Conservation (phyloP, 2,888 invertebrate species). For the Clitarchus hookeri region DNA sequence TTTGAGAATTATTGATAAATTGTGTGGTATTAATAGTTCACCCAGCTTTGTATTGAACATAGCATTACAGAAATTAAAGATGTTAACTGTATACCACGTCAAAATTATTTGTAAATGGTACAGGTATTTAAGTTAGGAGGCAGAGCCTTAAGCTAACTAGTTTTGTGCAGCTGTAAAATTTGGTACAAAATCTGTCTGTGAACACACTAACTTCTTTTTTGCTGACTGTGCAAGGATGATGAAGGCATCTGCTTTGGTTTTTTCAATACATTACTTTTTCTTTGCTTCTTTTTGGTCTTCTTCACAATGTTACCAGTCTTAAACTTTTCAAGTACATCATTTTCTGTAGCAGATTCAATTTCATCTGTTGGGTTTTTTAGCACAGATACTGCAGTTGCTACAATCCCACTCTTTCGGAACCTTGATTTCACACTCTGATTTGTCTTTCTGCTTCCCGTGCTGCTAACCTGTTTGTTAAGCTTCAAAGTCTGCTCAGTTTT, state of each 20-base stretch:
- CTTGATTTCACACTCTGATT: conserved; percentile 54
- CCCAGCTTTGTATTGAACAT: too few relatives aligned
- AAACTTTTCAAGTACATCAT: background rate
- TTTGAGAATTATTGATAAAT: too few relatives aligned
- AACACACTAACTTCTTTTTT: conserved; percentile 12
- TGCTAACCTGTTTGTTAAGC: background rate
- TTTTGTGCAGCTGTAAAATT: too few relatives aligned
- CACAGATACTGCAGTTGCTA: conserved; percentile 60
- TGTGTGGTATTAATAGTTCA: too few relatives aligned
- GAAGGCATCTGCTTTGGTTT: background rate
- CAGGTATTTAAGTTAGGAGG: too few relatives aligned
- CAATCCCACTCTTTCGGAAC: conserved; percentile 65
- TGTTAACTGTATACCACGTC: too few relatives aligned
- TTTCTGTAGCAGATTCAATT: conserved; percentile 1
- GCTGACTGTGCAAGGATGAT: background rate
- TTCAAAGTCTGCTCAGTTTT: background rate
- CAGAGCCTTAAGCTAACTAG: too few relatives aligned
- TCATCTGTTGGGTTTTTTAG: background rate
- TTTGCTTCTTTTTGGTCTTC: conserved; percentile 17
- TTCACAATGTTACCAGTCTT: conserved; percentile 4
- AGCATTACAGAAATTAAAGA: too few relatives aligned
- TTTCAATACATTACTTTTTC: background rate
- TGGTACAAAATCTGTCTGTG: background rate
- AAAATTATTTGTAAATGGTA: too few relatives aligned
- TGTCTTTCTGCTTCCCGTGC: conserved; percentile 43